A percentile compares a stretch with the other conserved stretches of the same genome.
These are phyloP conservation scores for Nymphalis io DNA, from an alignment of 1,140 invertebrate species.

Conservation along the genomic window DNA sequence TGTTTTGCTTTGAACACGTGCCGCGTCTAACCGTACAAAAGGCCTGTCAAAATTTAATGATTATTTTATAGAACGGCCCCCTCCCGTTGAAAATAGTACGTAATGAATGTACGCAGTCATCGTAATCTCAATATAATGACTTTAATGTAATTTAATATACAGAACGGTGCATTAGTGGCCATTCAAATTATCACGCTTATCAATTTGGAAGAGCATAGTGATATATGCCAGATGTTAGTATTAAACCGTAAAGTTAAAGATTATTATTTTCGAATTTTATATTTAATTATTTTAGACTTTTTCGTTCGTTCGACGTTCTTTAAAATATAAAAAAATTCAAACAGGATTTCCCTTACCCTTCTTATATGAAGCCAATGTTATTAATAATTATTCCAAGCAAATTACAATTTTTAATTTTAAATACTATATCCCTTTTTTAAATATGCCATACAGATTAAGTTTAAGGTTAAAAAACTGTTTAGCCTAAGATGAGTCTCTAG, in stretches of 20 bases:
- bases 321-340: too few species aligned
- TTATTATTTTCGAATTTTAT: background rate
- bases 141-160: constrained; percentile 58
- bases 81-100: constrained; percentile 42
- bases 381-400: too few species aligned
- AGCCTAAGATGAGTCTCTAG: too few species aligned
- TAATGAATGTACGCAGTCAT: constrained; percentile 44
- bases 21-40: constrained; percentile 37
- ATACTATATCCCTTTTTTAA: too few species aligned
- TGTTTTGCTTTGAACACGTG: constrained; percentile 43
- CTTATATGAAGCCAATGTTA: too few species aligned
- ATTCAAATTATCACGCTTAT: constrained; percentile 57
- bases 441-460: too few species aligned
- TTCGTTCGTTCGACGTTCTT: too few species aligned
- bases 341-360: too few species aligned
- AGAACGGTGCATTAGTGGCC: constrained; percentile 55
- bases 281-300: background rate
- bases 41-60: constrained; percentile 41
- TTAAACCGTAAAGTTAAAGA: background rate
- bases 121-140: constrained; percentile 54
- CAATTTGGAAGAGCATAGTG: constrained; percentile 53
- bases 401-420: too few species aligned
- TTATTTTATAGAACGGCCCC: constrained; percentile 45
- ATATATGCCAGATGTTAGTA: constrained; percentile 54
- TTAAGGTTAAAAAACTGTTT: too few species aligned